A percentile compares a stretch with the other conserved stretches of the same genome.
Conservation (phyloP, 37 sponge, comb jelly and placozoan species). For the Spongia lamella region DNA sequence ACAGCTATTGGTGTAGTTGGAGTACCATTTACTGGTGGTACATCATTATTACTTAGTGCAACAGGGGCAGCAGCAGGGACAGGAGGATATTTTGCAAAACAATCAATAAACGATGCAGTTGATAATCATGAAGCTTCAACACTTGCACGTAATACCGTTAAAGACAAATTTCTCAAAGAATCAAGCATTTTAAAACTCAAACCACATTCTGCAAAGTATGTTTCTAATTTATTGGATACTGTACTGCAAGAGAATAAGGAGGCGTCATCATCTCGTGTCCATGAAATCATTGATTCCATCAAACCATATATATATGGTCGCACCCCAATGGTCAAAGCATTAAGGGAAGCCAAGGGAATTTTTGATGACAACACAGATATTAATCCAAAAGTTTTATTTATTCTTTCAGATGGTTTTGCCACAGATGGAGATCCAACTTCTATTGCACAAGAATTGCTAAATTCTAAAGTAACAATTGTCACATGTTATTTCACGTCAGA, state of each 20-base stretch:
- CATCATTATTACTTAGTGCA: too few relatives aligned
- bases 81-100: too few relatives aligned
- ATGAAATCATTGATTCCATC: slow-evolving; percentile 23
- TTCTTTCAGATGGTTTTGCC: slow-evolving; percentile 47
- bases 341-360: slow-evolving; percentile 34
- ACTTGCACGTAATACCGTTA: too few relatives aligned
- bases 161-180: too few relatives aligned
- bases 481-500: slow-evolving; percentile 31
- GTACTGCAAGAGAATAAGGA: background rate
- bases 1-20: too few relatives aligned
- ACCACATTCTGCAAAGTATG: slow-evolving; percentile 21
- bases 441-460: slow-evolving; percentile 13
- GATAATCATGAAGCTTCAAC: too few relatives aligned
- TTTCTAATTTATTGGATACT: slow-evolving; percentile 28
- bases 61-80: too few relatives aligned
- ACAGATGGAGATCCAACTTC: slow-evolving; percentile 44
- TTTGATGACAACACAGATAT: slow-evolving; percentile 1
- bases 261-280: slow-evolving; percentile 7
- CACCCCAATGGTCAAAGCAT: slow-evolving; percentile 53
- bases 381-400: slow-evolving; percentile 30
- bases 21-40: too few relatives aligned
- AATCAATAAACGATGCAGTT: too few relatives aligned
- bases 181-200: too few relatives aligned
- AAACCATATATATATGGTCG: slow-evolving; percentile 47
- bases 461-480: slow-evolving; percentile 29